Percentiles rank a stretch among this genome's conserved stretches.
Conservation (phyloP, 2,888 invertebrate genomes). For the Cyclophora punctaria region DNA sequence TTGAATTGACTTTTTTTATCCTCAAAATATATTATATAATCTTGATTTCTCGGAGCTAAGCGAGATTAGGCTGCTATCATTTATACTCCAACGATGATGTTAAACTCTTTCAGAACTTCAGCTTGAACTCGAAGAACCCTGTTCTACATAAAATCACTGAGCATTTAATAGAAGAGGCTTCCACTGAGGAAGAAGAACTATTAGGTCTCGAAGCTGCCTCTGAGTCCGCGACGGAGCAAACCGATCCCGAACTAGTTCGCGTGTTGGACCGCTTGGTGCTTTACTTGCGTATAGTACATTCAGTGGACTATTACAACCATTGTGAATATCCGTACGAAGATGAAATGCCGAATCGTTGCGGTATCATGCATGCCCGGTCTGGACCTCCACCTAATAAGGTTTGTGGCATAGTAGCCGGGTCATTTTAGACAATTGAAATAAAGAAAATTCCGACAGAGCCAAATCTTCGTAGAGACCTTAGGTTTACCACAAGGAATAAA, state of each 20-base stretch:
- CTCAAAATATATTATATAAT: no score
- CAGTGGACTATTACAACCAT: slow-evolving; percentile 99
- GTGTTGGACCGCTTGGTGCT: slow-evolving; percentile 88
- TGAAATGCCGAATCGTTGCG: slow-evolving; percentile 99
- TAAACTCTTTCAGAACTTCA: slow-evolving; percentile 53
- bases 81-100: no score
- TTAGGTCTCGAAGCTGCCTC: slow-evolving; percentile 77
- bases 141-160: slow-evolving; percentile 97
- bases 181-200: slow-evolving; percentile 97
- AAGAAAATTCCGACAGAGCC: no score
- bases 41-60: no score
- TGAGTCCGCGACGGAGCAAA: slow-evolving; percentile 42
- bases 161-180: slow-evolving; percentile 97
- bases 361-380: slow-evolving; percentile 97
- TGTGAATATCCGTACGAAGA: slow-evolving; percentile 99
- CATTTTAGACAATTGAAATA: no score
- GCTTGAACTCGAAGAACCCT: slow-evolving; percentile 90
- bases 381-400: slow-evolving; percentile 89
- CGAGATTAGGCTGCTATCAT: no score
- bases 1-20: no score
- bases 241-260: slow-evolving; percentile 69
- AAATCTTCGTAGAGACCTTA: no score
- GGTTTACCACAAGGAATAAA: no score
- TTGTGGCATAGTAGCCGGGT: background rate
- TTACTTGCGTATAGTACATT: slow-evolving; percentile 97